These are phyloP conservation scores for Melierax canorus DNA, from an alignment of 2,113 vertebrate genomes.

Conservation along the genomic window DNA sequence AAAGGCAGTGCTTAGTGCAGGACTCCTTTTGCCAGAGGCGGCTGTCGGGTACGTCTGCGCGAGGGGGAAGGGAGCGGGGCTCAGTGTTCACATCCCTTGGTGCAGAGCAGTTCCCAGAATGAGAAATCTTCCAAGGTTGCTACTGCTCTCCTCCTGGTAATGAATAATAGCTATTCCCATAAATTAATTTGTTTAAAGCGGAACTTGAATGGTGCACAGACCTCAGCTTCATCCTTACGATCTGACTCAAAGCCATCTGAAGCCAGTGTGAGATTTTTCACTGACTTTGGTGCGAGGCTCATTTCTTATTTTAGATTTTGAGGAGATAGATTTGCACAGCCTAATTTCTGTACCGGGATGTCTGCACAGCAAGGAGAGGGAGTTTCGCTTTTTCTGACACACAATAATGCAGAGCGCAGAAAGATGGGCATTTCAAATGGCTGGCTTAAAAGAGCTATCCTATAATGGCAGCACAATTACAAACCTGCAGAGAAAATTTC, in stretches of 20 bases:
- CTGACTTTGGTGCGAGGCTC: background rate
- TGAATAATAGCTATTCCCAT: background rate
- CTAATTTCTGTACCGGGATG: background rate
- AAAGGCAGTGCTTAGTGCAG: background rate
- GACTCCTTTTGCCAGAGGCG: background rate
- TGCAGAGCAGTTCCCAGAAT: background rate
- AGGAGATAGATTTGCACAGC: background rate
- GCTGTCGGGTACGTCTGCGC: fast-evolving
- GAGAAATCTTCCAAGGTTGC: background rate
- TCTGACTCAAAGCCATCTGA: background rate
- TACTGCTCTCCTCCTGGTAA: background rate
- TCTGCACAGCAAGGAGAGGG: conserved; percentile 3
- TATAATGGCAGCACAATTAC: conserved; percentile 52
- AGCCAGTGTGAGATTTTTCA: background rate
- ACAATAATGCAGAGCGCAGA: background rate
- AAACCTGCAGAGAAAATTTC: conserved; percentile 48
- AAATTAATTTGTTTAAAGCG: background rate
- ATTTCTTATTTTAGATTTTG: background rate
- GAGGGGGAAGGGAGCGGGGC: background rate
- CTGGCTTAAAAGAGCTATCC: conserved; percentile 29
- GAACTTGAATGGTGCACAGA: background rate
- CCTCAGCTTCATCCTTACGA: background rate
- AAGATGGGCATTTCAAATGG: conserved; percentile 36
- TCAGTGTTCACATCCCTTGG: background rate
- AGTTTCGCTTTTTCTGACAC: background rate